These are phyloP conservation scores for Orchesella flavescens DNA, from an alignment of 2,888 invertebrate genomes.

Conservation along the genomic window DNA sequence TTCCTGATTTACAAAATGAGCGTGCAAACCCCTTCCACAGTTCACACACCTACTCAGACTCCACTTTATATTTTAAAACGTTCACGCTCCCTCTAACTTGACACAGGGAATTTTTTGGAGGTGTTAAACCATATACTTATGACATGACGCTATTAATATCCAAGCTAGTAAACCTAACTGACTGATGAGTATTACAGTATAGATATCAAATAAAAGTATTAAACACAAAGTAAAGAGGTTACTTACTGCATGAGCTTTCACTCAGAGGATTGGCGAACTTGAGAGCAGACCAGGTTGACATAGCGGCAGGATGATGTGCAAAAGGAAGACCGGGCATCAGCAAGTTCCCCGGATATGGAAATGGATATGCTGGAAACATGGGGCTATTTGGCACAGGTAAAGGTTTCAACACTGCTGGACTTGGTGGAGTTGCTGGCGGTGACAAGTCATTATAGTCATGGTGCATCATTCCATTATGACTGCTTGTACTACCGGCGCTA, in stretches of 20 bases:
- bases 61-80: no score
- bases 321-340: constrained; percentile 71
- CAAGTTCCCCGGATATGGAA: constrained; percentile 71
- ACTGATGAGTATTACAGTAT: not conserved
- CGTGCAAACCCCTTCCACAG: not conserved
- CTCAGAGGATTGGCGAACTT: constrained; percentile 69
- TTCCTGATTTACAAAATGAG: constrained; percentile 57
- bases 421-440: constrained; percentile 72
- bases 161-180: no score
- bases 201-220: not conserved
- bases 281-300: constrained; percentile 70
- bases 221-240: not conserved
- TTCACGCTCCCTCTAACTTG: no score
- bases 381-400: constrained; percentile 71
- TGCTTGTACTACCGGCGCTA: constrained; percentile 42
- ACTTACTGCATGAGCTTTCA: constrained; percentile 70
- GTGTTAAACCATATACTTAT: no score
- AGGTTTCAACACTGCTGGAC: constrained; percentile 71
- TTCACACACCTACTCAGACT: no score
- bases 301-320: constrained; percentile 68
- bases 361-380: constrained; percentile 70
- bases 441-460: constrained; percentile 72
- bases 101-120: no score
- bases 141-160: no score
- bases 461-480: constrained; percentile 59